A percentile compares a stretch with the other conserved stretches of the same genome.
These are phyloP conservation scores for Aricia agestis DNA, from an alignment of 1,140 invertebrate species.

Conservation along the genomic window DNA sequence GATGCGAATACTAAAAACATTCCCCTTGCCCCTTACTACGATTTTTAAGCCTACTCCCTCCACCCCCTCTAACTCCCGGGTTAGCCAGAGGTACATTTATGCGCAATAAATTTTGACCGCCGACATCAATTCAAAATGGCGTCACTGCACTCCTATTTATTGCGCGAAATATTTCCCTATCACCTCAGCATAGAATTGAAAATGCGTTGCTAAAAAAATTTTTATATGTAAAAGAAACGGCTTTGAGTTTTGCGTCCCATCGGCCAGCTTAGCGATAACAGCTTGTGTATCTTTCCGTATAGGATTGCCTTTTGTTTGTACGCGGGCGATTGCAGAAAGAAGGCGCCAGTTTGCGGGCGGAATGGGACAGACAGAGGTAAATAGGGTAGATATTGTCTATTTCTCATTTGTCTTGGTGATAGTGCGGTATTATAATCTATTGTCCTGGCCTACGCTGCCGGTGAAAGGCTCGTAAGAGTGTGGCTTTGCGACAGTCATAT, in stretches of 20 bases:
- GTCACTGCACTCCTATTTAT: slow-evolving; percentile 37
- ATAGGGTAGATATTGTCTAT: slow-evolving; percentile 67
- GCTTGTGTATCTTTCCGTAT: slow-evolving; percentile 35
- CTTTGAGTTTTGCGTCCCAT: slow-evolving; percentile 53
- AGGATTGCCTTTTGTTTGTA: slow-evolving; percentile 41
- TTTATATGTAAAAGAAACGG: slow-evolving; percentile 66
- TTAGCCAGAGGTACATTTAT: slow-evolving; percentile 75
- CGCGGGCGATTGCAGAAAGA: slow-evolving; percentile 50
- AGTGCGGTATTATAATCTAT: slow-evolving; percentile 62
- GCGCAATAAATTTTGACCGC: slow-evolving; percentile 75
- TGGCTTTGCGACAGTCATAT: slow-evolving; percentile 34
- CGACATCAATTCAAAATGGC: slow-evolving; percentile 60
- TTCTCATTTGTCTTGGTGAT: slow-evolving; percentile 71
- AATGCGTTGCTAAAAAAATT: slow-evolving; percentile 31
- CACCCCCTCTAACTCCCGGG: slow-evolving; percentile 69
- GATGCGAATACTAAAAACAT: slow-evolving; percentile 72
- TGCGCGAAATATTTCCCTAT: slow-evolving; percentile 44
- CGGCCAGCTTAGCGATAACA: slow-evolving; percentile 49
- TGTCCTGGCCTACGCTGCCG: slow-evolving; percentile 41
- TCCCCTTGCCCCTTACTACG: slow-evolving; percentile 63
- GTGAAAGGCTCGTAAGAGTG: slow-evolving; percentile 35
- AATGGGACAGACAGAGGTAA: slow-evolving; percentile 58
- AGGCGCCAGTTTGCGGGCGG: slow-evolving; percentile 55
- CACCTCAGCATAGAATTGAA: slow-evolving; percentile 30
- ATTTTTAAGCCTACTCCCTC: slow-evolving; percentile 72